Base-by-base conservation (phyloP, 2,797 vertebrate species). In the Argya squamiceps region DNA sequence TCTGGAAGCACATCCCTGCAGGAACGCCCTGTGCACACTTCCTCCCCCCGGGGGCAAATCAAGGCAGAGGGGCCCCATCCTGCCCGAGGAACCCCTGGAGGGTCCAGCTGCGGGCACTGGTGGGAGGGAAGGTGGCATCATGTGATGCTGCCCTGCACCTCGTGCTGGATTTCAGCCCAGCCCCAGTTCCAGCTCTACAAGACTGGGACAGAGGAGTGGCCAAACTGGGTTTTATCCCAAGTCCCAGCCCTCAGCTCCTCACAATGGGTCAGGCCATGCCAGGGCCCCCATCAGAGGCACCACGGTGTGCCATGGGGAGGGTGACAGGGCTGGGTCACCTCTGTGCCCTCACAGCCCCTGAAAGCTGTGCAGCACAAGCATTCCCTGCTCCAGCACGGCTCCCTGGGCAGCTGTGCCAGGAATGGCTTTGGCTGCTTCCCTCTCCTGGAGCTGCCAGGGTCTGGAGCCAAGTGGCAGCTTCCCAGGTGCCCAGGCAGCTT, bases 241-340 rank as follows among this genome's bases (percentile, higher is more conserved):
- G 29, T 10, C 18, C 10, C 22, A 43, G 22, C 22, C 27, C 56
- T 5, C 21, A 60, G 50, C 46, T 52, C 39, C 68, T 34, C 14
- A 0, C 0, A 0, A 3, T 0, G 29, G 63, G 15, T 52, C 63
- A 62, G 77, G 34, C 70, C 1, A 0, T 14, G 67, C 46, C 12
- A 14, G 74, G 24, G 12, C 9, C 23, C 27, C 27, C 3, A 0
- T 3, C 3, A 2, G 37, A n/a, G 43, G 62, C 52, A 30, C 16
- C 3, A 0, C 2, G 0, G 8, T 43, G 74, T 43, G 63, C 36
- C 41, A 1, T 0, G 32, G 30, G 9, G 16, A 34, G 71, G 44
- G 37, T 20, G 30, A 34, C 59, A 37, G 44, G 22, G 20, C 29
- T 17, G 76, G 44, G 17, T 59, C 13, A 4, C 55, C 32, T 47